A percentile compares a stretch with the other conserved stretches of the same genome.
Conservation (phyloP, 1,140 invertebrate genomes). For the Lasaia peninsularis region DNA sequence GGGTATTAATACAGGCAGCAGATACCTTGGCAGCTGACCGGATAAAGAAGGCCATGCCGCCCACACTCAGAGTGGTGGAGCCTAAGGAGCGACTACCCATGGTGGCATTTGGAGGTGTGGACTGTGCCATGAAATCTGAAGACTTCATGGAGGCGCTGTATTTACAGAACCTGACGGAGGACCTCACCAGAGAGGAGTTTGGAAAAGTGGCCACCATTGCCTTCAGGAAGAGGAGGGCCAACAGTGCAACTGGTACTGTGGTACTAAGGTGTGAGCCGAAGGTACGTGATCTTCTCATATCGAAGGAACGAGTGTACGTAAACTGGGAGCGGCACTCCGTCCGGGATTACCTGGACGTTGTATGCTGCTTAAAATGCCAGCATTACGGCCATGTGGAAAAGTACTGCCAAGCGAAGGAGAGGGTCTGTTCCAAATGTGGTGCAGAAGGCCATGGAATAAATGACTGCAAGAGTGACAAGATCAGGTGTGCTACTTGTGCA, state of each 20-base stretch:
- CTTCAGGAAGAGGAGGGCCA: background rate
- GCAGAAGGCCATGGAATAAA: background rate
- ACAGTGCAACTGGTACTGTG: background rate
- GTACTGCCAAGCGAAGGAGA: background rate
- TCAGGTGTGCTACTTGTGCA: background rate
- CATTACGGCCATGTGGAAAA: background rate
- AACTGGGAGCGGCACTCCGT: background rate
- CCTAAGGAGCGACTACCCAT: background rate
- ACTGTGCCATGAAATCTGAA: background rate
- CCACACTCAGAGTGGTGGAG: background rate
- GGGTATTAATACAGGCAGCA: background rate
- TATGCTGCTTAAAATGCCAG: background rate
- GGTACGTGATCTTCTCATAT: background rate
- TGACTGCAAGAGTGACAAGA: background rate
- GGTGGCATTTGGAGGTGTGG: background rate
- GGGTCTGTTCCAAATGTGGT: background rate
- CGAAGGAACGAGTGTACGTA: background rate
- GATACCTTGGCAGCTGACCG: background rate
- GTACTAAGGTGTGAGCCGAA: background rate
- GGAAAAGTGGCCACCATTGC: background rate
- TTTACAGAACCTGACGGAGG: background rate
- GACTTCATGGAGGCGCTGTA: background rate
- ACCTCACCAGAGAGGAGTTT: background rate
- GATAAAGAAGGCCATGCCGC: background rate
- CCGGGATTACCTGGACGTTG: background rate